Base-by-base conservation (phyloP, 1,140 invertebrate genomes). In the Pseudomyrmex flavicornis region DNA sequence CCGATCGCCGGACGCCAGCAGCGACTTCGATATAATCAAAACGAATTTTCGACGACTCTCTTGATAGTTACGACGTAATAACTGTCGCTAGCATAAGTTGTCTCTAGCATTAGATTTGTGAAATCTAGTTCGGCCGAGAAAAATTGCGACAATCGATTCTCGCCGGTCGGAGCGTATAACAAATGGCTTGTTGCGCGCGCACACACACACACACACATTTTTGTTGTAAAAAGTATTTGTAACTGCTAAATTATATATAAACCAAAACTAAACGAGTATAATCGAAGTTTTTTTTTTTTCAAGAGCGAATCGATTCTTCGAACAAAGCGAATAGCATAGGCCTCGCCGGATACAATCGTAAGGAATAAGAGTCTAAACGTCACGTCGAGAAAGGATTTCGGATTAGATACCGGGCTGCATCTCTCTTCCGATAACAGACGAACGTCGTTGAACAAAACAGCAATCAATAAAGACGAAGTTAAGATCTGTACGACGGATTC, bases 401-500 rank as follows among this genome's bases (percentile, higher is more conserved):
- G 56, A 72, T 72, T 68, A 56, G 50, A 58, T 56, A 70, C 20
- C 26, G 72, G 5, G 50, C 72, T 88, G 83, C 76, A 88, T 61
- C 72, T n/a, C 35, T 12, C 52, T 54, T 69, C 58, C 68, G 44
- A 69, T 26, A 75, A 83, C 52, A 61, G 26, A 84, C 84, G 35
- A 35, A 35, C 35, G 35, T 35, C 35, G 86, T 69, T 72, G 91
- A 92, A 93, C 91, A 93, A 94, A 94, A 93, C 91, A 92, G 92
- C 92, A 93, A 94, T 94, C 93, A 93, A 94, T 94, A 94, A 93
- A 92, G 92, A 92, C 91, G 91, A 94, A 92, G 93, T 93, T 93
- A 93, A 89, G 83, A 94, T 90, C 91, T 91, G 92, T 92, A 93
- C 92, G 91, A 88, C 87, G 92, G 92, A 94, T 94, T 94, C 93